A percentile compares a stretch with the other conserved stretches of the same genome.
phyloP scores from a whole-genome alignment of 2,113 vertebrate species.

The Lophotis ruficrista region DNA sequence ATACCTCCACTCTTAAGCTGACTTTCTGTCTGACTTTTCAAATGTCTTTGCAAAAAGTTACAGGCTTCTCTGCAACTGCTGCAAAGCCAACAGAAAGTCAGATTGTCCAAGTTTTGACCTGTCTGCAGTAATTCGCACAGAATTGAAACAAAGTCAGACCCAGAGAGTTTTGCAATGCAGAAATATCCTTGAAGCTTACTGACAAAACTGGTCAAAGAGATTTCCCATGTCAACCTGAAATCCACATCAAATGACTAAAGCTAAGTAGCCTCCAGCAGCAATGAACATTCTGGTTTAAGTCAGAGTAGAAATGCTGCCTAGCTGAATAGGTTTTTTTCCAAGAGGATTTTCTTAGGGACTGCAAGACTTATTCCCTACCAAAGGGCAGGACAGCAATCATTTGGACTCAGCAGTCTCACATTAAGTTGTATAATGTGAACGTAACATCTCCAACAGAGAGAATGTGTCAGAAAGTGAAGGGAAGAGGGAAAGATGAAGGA shows the following conservation, averaged over 20 bases:
- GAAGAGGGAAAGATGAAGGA: background rate
- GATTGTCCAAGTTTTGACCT: background rate
- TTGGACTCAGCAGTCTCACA: background rate
- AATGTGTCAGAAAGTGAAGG: background rate
- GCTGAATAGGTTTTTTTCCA: background rate
- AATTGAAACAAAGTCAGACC: background rate
- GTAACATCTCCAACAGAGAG: background rate
- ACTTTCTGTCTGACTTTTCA: background rate
- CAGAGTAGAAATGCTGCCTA: background rate
- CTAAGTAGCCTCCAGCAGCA: slow-evolving; percentile 12
- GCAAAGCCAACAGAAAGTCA: background rate
- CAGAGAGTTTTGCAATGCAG: background rate
- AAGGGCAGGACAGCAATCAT: background rate
- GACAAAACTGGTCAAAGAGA: background rate
- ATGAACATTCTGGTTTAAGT: background rate
- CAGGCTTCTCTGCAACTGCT: background rate
- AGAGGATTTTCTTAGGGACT: background rate
- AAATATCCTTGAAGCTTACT: background rate
- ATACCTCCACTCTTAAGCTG: background rate
- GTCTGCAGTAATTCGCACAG: background rate
- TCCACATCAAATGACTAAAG: slow-evolving; percentile 1
- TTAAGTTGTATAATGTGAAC: background rate
- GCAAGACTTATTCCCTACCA: background rate
- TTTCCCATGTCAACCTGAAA: slow-evolving; percentile 32
- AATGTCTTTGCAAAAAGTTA: background rate